Percentiles rank a stretch among this genome's conserved stretches.
Conservation (phyloP, 2,888 invertebrate species). For the Gymnocheta viridis region DNA sequence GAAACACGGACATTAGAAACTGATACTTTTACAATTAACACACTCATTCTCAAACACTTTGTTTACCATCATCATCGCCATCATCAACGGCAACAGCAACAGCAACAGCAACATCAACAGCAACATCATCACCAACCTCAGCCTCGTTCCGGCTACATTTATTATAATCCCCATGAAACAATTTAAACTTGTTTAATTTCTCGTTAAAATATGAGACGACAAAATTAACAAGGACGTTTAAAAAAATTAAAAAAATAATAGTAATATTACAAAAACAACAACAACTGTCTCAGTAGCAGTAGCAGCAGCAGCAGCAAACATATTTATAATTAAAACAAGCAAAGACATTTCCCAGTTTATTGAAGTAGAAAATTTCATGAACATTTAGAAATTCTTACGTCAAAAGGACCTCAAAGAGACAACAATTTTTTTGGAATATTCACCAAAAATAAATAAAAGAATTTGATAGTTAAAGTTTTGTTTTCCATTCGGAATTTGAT, state of each 20-base stretch:
- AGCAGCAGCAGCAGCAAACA: neutral
- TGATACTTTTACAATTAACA: neutral
- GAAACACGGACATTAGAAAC: neutral
- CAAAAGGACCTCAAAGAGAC: neutral
- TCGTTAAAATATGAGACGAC: slow-evolving; percentile 54
- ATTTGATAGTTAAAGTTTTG: neutral
- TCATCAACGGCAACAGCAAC: neutral
- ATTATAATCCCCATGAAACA: slow-evolving; percentile 8
- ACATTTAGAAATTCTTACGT: slow-evolving; percentile 31
- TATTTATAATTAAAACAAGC: slow-evolving; percentile 56
- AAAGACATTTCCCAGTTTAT: slow-evolving; percentile 14
- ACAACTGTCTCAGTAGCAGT: too few species aligned
- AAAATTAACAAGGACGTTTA: slow-evolving; percentile 21
- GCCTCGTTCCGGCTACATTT: slow-evolving; percentile 4
- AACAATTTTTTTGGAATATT: neutral
- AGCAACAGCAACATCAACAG: neutral
- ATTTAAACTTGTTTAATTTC: slow-evolving; percentile 56
- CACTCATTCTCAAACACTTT: slow-evolving; percentile 15
- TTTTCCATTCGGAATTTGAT: neutral
- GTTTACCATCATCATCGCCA: neutral
- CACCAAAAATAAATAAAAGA: neutral
- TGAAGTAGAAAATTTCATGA: slow-evolving; percentile 40
- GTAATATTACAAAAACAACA: neutral
- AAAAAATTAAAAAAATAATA: neutral
- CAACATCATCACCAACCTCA: neutral